Conservation (phyloP, 2,888 invertebrate genomes). For the Acholoe squamosa region DNA sequence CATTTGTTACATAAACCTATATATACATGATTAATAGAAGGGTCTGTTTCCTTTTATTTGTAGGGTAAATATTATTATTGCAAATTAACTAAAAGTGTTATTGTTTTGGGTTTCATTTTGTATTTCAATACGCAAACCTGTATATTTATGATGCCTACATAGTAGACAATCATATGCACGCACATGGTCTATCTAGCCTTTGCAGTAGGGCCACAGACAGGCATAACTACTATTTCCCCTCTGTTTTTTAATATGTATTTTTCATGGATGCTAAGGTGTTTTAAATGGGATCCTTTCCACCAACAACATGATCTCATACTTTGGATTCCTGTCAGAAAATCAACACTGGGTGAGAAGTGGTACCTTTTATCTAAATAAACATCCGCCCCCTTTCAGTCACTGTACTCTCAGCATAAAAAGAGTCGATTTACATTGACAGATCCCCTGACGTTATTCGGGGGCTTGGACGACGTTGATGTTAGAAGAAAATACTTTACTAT, state of each 20-base stretch:
- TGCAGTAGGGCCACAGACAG: not conserved
- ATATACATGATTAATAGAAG: too few relatives aligned
- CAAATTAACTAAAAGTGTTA: too few relatives aligned
- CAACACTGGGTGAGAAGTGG: not conserved
- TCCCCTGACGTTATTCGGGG: not conserved
- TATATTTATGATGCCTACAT: too few relatives aligned
- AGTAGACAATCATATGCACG: too few relatives aligned
- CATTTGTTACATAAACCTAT: too few relatives aligned
- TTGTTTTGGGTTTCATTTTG: too few relatives aligned
- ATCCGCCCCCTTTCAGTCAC: not conserved
- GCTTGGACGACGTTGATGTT: not conserved
- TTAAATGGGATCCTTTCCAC: not conserved
- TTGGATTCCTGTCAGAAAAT: slow-evolving; percentile 3
- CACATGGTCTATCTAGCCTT: too few relatives aligned
- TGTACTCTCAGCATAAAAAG: not conserved
- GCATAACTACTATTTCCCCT: not conserved
- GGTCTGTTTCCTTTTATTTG: too few relatives aligned
- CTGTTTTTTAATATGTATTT: not conserved
- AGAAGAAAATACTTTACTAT: too few relatives aligned
- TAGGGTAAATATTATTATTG: too few relatives aligned
- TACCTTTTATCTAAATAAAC: slow-evolving; percentile 9
- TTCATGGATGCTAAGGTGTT: not conserved
- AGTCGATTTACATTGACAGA: not conserved
- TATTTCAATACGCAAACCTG: too few relatives aligned
- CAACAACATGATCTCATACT: slow-evolving; percentile 1